A percentile compares a stretch with the other conserved stretches of the same genome.
Evolutionary conservation across 2,113 vertebrate genomes (phyloP).

Genomic region (Callithrix jacchus): DNA sequence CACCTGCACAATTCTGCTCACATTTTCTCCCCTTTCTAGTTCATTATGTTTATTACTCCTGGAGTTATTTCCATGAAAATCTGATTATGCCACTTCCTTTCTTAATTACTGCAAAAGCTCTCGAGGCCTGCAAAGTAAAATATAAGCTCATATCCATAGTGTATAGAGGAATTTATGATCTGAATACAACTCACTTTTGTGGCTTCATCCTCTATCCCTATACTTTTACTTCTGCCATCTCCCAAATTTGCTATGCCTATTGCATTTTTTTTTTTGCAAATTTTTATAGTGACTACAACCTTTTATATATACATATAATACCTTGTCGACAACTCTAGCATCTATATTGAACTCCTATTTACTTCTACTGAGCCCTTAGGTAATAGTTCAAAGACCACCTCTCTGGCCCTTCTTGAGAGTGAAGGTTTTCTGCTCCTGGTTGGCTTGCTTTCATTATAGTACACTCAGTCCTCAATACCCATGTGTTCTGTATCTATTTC

Average conservation of each 20-base stretch:
- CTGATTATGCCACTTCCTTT: background rate
- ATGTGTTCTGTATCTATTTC: background rate
- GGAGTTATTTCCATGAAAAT: background rate
- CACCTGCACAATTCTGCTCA: background rate
- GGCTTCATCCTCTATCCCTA: background rate
- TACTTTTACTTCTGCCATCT: background rate
- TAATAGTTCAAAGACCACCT: background rate
- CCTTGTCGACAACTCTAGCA: background rate
- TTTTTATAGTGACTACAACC: background rate
- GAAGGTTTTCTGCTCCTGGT: background rate
- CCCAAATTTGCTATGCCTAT: background rate
- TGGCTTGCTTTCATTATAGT: background rate
- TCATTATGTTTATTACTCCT: background rate
- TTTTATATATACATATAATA: background rate
- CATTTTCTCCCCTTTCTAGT: background rate
- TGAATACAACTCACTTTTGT: accelerated
- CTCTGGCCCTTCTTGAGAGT: background rate
- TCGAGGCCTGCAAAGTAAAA: background rate
- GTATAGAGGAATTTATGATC: background rate
- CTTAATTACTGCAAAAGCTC: background rate
- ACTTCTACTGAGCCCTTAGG: background rate
- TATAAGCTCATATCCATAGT: background rate
- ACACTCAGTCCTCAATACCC: background rate
- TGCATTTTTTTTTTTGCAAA: background rate
- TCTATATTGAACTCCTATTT: background rate